Evolutionary conservation across 2,888 invertebrate genomes (phyloP).

Genomic region (Orthonevra nobilis): DNA sequence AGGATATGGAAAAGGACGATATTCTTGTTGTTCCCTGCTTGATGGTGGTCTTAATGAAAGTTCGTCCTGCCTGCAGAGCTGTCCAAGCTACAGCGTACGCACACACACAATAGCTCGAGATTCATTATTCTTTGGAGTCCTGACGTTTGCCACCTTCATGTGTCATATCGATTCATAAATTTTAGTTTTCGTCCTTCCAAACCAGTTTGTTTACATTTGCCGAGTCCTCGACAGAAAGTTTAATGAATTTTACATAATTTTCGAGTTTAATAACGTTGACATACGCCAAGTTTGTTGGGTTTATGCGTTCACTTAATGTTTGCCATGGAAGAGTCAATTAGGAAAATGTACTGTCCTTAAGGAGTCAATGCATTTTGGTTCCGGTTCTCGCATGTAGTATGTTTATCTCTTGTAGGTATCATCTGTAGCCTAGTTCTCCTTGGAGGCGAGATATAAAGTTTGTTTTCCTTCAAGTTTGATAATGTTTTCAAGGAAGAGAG

Average conservation of each 20-base stretch:
- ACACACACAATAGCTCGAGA: constrained; percentile 21
- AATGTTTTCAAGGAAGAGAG: not conserved
- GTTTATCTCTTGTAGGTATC: not conserved
- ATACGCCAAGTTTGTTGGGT: too few species aligned
- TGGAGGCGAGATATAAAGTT: too few species aligned
- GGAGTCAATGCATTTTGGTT: not conserved
- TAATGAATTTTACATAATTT: constrained; percentile 63
- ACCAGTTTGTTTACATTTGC: constrained; percentile 34
- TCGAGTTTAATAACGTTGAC: constrained; percentile 61
- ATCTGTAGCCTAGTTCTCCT: not conserved
- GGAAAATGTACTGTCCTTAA: constrained; percentile 41
- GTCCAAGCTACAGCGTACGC: constrained; percentile 21
- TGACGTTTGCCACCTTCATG: constrained; percentile 51
- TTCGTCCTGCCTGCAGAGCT: constrained; percentile 20
- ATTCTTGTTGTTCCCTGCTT: not conserved
- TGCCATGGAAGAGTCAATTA: constrained; percentile 60
- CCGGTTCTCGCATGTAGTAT: not conserved
- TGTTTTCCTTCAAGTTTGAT: not conserved
- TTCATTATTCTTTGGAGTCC: constrained; percentile 1
- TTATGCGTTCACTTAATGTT: constrained; percentile 47
- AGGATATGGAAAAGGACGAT: constrained; percentile 18
- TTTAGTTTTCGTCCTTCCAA: constrained; percentile 22
- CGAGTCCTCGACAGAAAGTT: not conserved
- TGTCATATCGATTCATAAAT: constrained; percentile 60
- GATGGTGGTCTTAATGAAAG: constrained; percentile 43